A percentile compares a stretch with the other conserved stretches of the same genome.
Conservation (phyloP, 1,140 invertebrate species). For the Polypedilum pembai region DNA sequence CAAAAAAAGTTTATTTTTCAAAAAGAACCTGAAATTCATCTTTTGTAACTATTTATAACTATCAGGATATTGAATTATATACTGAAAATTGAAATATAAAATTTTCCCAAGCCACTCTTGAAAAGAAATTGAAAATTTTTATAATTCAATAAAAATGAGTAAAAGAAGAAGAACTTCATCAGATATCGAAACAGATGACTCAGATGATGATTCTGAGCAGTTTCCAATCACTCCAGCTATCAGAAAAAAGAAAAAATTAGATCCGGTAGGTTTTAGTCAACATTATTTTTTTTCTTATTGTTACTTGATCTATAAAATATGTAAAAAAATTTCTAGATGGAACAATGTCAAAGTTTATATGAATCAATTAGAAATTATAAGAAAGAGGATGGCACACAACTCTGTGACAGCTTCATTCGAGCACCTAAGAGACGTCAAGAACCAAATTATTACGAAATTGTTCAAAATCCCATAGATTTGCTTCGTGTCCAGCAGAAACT, state of each 20-base stretch:
- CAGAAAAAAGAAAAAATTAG: conserved; percentile 31
- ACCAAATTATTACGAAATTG: conserved; percentile 83
- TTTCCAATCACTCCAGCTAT: conserved; percentile 34
- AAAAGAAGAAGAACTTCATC: conserved; percentile 38
- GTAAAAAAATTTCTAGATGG: conserved; percentile 50
- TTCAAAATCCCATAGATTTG: conserved; percentile 87
- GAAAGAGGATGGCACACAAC: conserved; percentile 80
- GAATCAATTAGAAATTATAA: conserved; percentile 85
- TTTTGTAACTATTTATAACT: too few relatives aligned
- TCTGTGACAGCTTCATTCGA: conserved; percentile 91
- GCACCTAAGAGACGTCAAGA: conserved; percentile 87
- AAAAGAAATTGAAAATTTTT: too few relatives aligned
- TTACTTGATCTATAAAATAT: conserved; percentile 13
- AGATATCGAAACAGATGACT: background rate
- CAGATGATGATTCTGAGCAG: background rate
- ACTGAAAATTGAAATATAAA: too few relatives aligned
- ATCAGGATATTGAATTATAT: too few relatives aligned
- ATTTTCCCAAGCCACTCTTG: too few relatives aligned
- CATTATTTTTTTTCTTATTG: background rate
- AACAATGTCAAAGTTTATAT: conserved; percentile 86
- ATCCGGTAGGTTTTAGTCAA: conserved; percentile 30
- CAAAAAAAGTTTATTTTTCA: too few relatives aligned
- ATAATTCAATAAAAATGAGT: conserved; percentile 36
- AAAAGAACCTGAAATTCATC: too few relatives aligned
- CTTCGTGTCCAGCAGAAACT: conserved; percentile 87